Evolutionary conservation across 2,797 vertebrate genomes (phyloP).

Genomic region (Alauda arvensis): DNA sequence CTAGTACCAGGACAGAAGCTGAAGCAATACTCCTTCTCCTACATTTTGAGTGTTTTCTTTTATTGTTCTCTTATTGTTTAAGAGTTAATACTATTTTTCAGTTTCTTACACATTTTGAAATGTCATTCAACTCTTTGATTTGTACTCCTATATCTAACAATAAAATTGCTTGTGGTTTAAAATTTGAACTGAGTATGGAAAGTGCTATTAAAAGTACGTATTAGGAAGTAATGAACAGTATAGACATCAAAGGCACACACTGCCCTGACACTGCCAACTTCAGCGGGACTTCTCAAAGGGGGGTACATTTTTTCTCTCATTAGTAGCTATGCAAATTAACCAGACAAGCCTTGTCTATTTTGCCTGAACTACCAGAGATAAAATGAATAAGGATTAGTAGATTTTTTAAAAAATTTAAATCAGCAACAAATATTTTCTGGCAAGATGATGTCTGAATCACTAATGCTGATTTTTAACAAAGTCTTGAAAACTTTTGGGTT

Average conservation of each 20-base stretch:
- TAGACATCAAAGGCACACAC: neutral
- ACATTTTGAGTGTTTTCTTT: neutral
- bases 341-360: neutral
- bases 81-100: neutral
- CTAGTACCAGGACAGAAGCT: neutral
- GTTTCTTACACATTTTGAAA: neutral
- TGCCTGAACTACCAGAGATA: neutral
- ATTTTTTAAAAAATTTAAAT: neutral
- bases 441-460: neutral
- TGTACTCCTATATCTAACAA: neutral
- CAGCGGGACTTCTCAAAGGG: neutral
- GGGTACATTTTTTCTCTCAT: neutral
- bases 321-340: neutral
- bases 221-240: neutral
- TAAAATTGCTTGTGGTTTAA: neutral
- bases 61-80: neutral
- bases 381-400: accelerated
- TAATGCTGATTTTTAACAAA: neutral
- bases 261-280: neutral
- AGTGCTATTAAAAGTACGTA: neutral
- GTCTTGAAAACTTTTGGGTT: neutral
- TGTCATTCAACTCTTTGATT: neutral
- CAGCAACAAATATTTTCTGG: neutral
- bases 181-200: neutral
- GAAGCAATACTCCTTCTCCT: neutral